Evolutionary conservation across 2,888 invertebrate species (phyloP), one percentile per base, ranked within the genome.

Genomic region (Caenorhabditis japonica): DNA sequence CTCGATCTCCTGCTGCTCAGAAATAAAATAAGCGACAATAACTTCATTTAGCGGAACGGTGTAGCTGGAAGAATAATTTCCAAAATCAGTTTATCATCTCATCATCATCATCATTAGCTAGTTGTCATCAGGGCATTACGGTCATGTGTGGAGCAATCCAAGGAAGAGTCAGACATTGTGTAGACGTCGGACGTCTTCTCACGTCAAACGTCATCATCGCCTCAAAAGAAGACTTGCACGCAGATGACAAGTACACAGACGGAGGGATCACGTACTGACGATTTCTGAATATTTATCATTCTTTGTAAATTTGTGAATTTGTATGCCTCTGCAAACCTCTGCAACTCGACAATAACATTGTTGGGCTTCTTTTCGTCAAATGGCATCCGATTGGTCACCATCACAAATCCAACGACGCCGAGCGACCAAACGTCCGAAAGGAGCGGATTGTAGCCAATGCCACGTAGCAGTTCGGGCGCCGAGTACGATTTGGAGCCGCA

Each of bases 401-500:
- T 87, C 30, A 90, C 89, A 79, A 88, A 90, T 23, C 88, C 79
- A 58, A 90, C 88, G n/a, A 89, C 89, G 2, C 89, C 89, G 17
- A 89, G 80, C 1, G 90, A 83, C 89, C 89, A 90, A 46, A 89
- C 86, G 77, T 90, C 90, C 0, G 89, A 88, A 72, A 89, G 88
- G 77, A 88, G 88, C 0, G 89, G 88, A 69, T 89, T 88, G 77
- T 90, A 90, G 1, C 88, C 88, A 38, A 85, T 81, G 4, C 89
- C 89, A 44, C 80, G 77, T 25, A 90, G 83, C 51, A 90, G 88
- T 79, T 87, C 87, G 10, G 87, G 87, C 13, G 85, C 80, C 30
- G 84, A 84, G 80, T 90, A 90, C 2, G 90, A 88, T 76, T 89
- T 89, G 3, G 89, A 89, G 8, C 90, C 90, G 80, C 90, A 90